These are phyloP conservation scores for Rhodinocichla rosea DNA, from an alignment of 2,113 vertebrate species.

Conservation along the genomic window DNA sequence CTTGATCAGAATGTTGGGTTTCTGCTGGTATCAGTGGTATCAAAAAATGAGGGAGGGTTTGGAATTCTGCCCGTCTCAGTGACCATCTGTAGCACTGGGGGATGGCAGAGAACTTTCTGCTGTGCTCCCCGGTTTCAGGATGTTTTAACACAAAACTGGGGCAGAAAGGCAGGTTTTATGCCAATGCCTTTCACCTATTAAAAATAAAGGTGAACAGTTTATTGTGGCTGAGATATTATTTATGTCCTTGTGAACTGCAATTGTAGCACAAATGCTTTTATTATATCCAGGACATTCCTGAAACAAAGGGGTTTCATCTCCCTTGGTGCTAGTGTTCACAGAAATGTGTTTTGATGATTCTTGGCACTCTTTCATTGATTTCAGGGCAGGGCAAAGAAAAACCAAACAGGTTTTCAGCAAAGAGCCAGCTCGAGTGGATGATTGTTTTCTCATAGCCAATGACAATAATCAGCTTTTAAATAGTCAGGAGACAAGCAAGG, in stretches of 20 bases:
- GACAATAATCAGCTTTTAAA: constrained; percentile 24
- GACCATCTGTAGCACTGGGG: not conserved
- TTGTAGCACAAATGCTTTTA: not conserved
- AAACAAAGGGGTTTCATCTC: not conserved
- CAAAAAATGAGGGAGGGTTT: not conserved
- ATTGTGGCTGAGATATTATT: not conserved
- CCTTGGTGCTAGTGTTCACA: not conserved
- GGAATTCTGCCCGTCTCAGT: not conserved
- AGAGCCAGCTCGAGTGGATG: not conserved
- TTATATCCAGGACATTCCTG: not conserved
- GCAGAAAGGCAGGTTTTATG: not conserved
- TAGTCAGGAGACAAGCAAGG: not conserved
- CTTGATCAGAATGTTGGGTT: not conserved
- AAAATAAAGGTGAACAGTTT: not conserved
- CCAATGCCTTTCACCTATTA: not conserved
- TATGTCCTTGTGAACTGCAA: not conserved
- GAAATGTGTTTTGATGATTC: not conserved
- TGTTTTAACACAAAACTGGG: not conserved
- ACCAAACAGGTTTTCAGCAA: not conserved
- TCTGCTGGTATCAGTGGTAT: not conserved
- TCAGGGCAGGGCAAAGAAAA: not conserved
- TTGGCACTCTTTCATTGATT: not conserved
- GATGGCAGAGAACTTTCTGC: not conserved
- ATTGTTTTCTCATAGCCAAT: constrained; percentile 1
- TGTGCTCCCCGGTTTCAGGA: not conserved